A percentile compares a stretch with the other conserved stretches of the same genome.
phyloP scores from a whole-genome alignment of 1,140 invertebrate genomes.

The Listronotus oregonensis region DNA sequence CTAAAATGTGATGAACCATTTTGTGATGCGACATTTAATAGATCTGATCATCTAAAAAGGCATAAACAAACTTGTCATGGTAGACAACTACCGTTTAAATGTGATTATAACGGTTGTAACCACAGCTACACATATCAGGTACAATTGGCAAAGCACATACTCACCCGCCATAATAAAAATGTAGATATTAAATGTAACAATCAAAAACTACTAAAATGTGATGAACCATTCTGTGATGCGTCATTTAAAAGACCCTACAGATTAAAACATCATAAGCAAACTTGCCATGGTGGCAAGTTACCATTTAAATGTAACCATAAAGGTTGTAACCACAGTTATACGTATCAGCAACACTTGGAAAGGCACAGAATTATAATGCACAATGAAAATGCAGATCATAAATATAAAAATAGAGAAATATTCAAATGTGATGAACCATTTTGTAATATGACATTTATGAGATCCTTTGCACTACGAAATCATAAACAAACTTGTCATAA shows the following conservation, averaged over 20 bases:
- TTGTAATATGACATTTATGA: neutral
- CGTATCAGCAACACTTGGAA: constrained; percentile 21
- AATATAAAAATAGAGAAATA: neutral
- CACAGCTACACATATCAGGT: too few species aligned
- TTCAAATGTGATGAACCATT: neutral
- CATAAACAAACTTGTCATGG: neutral
- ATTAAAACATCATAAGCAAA: constrained; percentile 16
- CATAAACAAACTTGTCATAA: neutral
- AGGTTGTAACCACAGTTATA: constrained; percentile 22
- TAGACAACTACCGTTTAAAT: too few species aligned
- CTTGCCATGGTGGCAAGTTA: constrained; percentile 2
- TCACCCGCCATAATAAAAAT: too few species aligned
- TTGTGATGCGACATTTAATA: neutral
- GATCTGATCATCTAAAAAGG: neutral
- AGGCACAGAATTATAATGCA: constrained; percentile 15
- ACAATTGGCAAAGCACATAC: too few species aligned
- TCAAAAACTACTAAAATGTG: constrained; percentile 19
- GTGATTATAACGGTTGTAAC: too few species aligned
- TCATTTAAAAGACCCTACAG: constrained; percentile 17
- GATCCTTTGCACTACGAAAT: neutral
- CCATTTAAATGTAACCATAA: constrained; percentile 18
- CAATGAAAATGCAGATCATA: neutral
- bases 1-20: neutral
- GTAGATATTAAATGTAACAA: neutral
- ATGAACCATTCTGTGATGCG: constrained; percentile 15